Base-by-base conservation (phyloP, 2,797 vertebrate species). In the Sylvilagus floridanus region DNA sequence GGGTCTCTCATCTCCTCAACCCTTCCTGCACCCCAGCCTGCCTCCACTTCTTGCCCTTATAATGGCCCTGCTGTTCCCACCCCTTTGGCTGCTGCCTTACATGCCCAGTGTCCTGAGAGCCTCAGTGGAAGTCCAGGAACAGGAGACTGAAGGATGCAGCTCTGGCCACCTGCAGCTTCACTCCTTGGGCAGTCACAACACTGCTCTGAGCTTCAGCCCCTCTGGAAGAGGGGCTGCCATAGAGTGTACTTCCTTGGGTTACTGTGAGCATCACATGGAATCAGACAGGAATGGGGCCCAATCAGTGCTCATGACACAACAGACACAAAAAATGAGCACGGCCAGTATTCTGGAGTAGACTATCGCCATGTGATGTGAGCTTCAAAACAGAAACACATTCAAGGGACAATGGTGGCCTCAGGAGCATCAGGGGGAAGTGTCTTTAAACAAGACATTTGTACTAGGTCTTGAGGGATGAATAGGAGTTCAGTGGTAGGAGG, bases 361-460 rank as follows among this genome's bases (percentile, higher is more conserved):
- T 30, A 52, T 0, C 54, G 52, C n/a, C 37, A 6, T 0, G 21
- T 52, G 10, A 35, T 1, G 50, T 32, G 77, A 83, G 24, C 54
- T 91, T 92, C 71, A 62, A 50, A 71, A 84, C 72, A 81, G 30
- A 96, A 90, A 42, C 19, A 63, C 10, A 35, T 35, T 52, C 78
- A 75, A n/a, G 66, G 65, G 22, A 52, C 47, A 35, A 62, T 7
- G 21, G n/a, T 26, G 50, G 57, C 30, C 42, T 86, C 54, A 3
- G 28, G 32, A 89, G 47, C 35, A 52, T 72, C 69, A 76, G 68
- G 68, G 42, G 30, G 75, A 95, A 69, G 13, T 42, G 7, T 68
- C 66, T 86, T n/a, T 28, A 17, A 72, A 62, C 1, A 12, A 35
- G 72, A 82, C 65, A 84, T 52, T 60, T 82, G 42, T 28, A 26